Evolutionary conservation across 2,797 vertebrate species (phyloP), one percentile per base, ranked within the genome.

Genomic region (Diceros bicornis): DNA sequence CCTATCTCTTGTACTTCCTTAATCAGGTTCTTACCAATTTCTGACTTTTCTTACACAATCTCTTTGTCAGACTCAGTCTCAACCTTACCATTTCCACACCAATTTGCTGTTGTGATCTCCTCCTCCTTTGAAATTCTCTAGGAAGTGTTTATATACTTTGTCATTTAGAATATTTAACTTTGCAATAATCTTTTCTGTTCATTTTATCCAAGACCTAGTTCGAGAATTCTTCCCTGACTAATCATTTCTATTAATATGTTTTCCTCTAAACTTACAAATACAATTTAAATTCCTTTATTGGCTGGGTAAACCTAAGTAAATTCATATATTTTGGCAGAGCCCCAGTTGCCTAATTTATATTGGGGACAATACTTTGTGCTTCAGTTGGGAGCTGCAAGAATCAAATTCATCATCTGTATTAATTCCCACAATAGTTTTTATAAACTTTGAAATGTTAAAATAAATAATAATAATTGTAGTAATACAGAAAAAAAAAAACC

Each of bases 141-240:
- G 12, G 6, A 95, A 75, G 32, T 34, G 41, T 93, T 23, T 68
- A 52, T 32, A 69, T 34, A 62, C 1, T 77, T 79, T 91, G 47
- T 52, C 57, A 89, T 62, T 68, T 78, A 89, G 50, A 89, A 69
- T 55, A 68, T 77, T 88, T 91, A 90, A 77, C 11, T 91, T 72
- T 41, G n/a, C 64, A 95, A 69, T 81, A 75, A 59, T 81, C 47
- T 77, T 82, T 62, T 79, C 72, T 61, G 62, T 47, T 91, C 50
- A 62, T 90, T 72, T 96, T 91, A 72, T 52, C 74, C 50, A 95
- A 85, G 57, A 95, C 16, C 21, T 89, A 62, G 21, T 66, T 88
- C 6, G 91, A 81, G 2, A 68, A 91, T 93, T 92, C 25, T 85
- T 61, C 9, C 34, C 7, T 7, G 41, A 86, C 29, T 89, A 88